Evolutionary conservation across 2,888 invertebrate genomes (phyloP).

Genomic region (Clunio marinus): DNA sequence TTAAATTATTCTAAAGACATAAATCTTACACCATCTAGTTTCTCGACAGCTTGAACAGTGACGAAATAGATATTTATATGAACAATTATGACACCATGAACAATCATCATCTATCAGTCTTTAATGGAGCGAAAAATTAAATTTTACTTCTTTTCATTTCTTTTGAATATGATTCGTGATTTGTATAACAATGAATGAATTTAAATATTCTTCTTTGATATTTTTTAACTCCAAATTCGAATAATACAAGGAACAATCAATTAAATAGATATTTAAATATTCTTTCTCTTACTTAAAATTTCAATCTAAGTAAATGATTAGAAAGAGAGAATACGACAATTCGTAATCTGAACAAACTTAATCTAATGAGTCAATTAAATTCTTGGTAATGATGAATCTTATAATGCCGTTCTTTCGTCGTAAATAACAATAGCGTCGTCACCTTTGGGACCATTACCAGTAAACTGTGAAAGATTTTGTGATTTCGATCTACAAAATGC

Average conservation of each 20-base stretch:
- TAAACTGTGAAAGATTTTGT: slow-evolving; percentile 28
- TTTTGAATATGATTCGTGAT: no score
- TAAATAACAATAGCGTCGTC: slow-evolving; percentile 35
- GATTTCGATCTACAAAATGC: slow-evolving; percentile 36
- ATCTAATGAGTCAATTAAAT: no score
- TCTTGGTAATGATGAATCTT: no score
- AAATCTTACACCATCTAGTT: no score
- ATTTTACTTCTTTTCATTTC: no score
- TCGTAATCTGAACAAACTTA: no score
- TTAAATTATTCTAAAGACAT: no score
- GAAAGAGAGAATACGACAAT: background rate
- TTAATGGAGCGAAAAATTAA: background rate
- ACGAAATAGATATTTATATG: no score
- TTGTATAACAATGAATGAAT: no score
- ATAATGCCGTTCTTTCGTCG: slow-evolving; percentile 36
- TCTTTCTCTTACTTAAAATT: no score
- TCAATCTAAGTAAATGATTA: background rate
- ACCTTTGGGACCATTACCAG: background rate
- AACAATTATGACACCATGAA: no score
- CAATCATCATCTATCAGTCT: slow-evolving; percentile 9
- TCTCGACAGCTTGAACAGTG: no score
- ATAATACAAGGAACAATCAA: background rate
- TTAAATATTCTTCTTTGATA: background rate
- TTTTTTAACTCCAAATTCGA: background rate
- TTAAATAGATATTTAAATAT: background rate